Conservation (phyloP, 2,888 invertebrate genomes). For the Ectropis crepuscularia region DNA sequence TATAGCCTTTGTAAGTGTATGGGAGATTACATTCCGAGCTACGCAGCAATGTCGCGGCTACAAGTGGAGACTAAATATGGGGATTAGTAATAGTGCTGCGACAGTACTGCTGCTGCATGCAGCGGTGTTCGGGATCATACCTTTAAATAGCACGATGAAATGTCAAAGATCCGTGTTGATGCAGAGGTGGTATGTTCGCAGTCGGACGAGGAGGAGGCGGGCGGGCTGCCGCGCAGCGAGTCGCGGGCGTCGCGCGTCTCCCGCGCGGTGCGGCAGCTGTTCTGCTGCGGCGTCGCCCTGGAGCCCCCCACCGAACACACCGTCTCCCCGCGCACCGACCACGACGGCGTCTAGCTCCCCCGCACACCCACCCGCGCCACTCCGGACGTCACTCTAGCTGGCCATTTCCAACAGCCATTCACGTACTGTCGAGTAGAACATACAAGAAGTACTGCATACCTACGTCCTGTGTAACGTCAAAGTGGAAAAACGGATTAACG, state of each 20-base stretch:
- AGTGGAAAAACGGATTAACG: no score
- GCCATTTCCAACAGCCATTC: slow-evolving; percentile 55
- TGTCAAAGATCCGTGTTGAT: neutral
- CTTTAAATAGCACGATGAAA: no score
- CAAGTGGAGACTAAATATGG: no score
- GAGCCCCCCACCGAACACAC: slow-evolving; percentile 70
- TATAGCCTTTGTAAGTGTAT: no score
- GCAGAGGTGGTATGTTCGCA: slow-evolving; percentile 59
- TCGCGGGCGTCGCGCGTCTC: slow-evolving; percentile 68
- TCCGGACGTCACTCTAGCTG: slow-evolving; percentile 53
- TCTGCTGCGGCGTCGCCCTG: slow-evolving; percentile 73
- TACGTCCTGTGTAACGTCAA: no score
- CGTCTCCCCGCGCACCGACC: slow-evolving; percentile 49
- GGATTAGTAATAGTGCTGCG: no score
- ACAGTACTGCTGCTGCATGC: no score
- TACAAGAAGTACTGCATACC: no score
- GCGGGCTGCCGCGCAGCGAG: slow-evolving; percentile 78
- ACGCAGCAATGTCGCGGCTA: no score
- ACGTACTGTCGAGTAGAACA: neutral
- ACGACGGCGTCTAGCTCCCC: slow-evolving; percentile 56
- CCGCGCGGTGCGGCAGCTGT: slow-evolving; percentile 69
- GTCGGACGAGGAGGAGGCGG: slow-evolving; percentile 74
- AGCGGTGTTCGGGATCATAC: no score
- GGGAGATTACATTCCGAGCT: no score
- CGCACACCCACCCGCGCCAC: slow-evolving; percentile 31